Evolutionary conservation across 2,888 invertebrate genomes (phyloP), one percentile per base, ranked within the genome.

Genomic region (Andrena marginata): DNA sequence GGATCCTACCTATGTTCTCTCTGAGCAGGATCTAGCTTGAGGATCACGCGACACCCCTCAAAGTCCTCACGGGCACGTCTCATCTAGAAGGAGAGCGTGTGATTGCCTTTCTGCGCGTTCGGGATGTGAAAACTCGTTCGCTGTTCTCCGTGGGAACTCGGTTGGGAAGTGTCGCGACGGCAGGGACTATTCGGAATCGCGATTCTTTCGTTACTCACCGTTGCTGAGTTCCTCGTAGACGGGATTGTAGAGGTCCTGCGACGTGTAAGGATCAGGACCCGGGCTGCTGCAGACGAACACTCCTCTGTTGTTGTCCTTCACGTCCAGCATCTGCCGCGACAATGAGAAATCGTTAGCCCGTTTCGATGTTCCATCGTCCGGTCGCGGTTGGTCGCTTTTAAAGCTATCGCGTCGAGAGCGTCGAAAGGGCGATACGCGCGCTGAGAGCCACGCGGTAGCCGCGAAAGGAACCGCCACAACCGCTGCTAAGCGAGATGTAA

Each of bases 191-290:
- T 20, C 6, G 42, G 10, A n/a, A 51, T 5, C n/a, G 23, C 2
- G 42, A 59, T n/a, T 16, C 10, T 29, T 29, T 35, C 20, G 31
- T 68, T 63, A 95, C 88, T 96, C 96, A 71, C 95, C 96, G 91
- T 96, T 96, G 85, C 96, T 96, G 60, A 98, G 95, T 92, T 97
- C 97, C 94, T 97, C 97, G 94, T 97, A 97, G 31, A 97, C 96
- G 70, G 97, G 97, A 90, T 97, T 97, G 90, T 96, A 95, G 92
- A 96, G 94, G 90, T 96, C 96, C 91, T 96, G 95, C 73, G 95
- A 95, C 88, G 95, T 94, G 93, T 95, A 95, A 49, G 96, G 96
- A 94, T 96, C 96, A 26, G 96, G 96, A 7, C 96, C 96, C 3
- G 96, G 63, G 96, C 96, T 86, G 96, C 93, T 93, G 89, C 93